phyloP scores from a whole-genome alignment of 2,113 vertebrate genomes.

The Tretioscincus oriximinensis region DNA sequence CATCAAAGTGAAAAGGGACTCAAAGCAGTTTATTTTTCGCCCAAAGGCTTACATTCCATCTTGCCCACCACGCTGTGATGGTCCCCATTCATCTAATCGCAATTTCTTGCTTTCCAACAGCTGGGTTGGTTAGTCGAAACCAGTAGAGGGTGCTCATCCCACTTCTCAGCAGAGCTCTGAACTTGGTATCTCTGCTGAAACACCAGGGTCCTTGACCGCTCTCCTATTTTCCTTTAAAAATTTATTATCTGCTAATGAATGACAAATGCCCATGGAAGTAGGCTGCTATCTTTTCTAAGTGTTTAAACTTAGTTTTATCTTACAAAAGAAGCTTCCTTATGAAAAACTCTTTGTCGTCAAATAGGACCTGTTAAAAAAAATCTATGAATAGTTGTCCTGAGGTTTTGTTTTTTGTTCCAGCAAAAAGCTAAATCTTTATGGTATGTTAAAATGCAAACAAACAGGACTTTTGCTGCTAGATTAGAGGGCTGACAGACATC shows the following conservation, averaged over 20 bases:
- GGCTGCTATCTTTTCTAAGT: background rate
- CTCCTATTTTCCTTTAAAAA: background rate
- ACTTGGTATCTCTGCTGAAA: no score
- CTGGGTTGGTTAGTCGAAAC: no score
- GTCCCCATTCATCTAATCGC: no score
- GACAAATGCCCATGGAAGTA: background rate
- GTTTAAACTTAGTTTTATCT: background rate
- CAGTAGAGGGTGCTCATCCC: no score
- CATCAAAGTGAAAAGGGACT: background rate
- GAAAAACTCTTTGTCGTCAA: background rate
- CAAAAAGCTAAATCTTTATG: background rate
- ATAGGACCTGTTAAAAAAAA: conserved; percentile 8
- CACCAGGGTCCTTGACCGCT: no score
- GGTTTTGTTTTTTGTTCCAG: background rate
- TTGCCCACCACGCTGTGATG: no score
- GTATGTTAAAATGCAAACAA: background rate
- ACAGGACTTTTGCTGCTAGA: background rate
- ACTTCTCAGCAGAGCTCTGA: no score
- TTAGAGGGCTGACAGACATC: background rate
- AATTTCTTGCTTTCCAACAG: no score
- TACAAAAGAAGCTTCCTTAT: background rate
- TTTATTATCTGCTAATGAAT: background rate
- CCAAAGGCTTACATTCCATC: no score
- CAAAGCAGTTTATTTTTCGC: no score
- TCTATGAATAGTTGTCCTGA: background rate